phyloP scores from a whole-genome alignment of 37 sponge, comb jelly and placozoan genomes.

The Aphrocallistes beatrix region DNA sequence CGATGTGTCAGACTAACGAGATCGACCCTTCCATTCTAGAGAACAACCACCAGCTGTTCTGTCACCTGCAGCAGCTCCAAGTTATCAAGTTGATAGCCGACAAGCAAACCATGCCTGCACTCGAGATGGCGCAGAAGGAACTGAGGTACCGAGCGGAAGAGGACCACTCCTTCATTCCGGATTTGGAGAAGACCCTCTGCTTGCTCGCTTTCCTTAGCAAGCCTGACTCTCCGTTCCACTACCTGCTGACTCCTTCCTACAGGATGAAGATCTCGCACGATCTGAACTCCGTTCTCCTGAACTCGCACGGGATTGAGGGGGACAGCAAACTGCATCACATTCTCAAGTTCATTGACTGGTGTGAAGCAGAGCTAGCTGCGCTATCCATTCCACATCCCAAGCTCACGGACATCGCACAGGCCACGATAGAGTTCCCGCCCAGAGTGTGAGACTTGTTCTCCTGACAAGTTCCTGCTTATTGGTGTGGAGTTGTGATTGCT shows the following conservation, averaged over 20 bases:
- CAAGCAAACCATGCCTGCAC: slow-evolving; percentile 27
- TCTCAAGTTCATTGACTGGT: slow-evolving; percentile 39
- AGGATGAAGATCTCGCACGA: slow-evolving; percentile 32
- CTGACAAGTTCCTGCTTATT: no score
- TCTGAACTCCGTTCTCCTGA: slow-evolving; percentile 38
- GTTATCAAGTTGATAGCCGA: slow-evolving; percentile 34
- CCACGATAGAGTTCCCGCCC: background rate
- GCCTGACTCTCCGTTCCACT: slow-evolving; percentile 39
- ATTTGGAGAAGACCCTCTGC: slow-evolving; percentile 36
- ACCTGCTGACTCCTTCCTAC: slow-evolving; percentile 27
- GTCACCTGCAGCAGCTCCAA: slow-evolving; percentile 39
- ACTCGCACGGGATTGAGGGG: slow-evolving; percentile 28
- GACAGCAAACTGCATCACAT: slow-evolving; percentile 30
- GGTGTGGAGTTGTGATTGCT: no score
- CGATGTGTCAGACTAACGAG: slow-evolving; percentile 31
- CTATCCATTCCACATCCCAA: background rate
- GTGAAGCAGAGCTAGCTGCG: slow-evolving; percentile 25
- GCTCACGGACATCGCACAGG: background rate
- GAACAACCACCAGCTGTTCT: slow-evolving; percentile 30
- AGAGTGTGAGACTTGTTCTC: no score
- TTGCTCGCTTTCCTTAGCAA: slow-evolving; percentile 29
- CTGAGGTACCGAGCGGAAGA: slow-evolving; percentile 33
- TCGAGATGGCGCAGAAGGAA: slow-evolving; percentile 36
- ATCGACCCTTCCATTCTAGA: slow-evolving; percentile 40
- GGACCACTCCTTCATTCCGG: slow-evolving; percentile 30